A percentile compares a stretch with the other conserved stretches of the same genome.
These are phyloP conservation scores for Tinea pellionella DNA, from an alignment of 2,888 invertebrate genomes.

Conservation along the genomic window DNA sequence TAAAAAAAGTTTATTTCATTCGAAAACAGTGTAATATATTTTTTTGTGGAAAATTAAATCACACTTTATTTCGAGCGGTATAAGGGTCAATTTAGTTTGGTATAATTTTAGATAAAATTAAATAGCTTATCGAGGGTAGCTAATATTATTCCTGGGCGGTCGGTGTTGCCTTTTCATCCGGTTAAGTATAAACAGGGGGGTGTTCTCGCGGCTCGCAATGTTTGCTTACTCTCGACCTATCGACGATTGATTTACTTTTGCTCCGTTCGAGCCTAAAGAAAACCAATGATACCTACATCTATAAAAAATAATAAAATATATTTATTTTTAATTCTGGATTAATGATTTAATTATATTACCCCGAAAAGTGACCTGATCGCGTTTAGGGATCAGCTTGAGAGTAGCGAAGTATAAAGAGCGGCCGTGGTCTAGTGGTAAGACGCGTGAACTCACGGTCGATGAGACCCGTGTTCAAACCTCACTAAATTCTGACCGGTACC, in stretches of 20 bases:
- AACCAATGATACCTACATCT: not conserved
- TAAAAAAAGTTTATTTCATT: slow-evolving; percentile 42
- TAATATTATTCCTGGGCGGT: slow-evolving; percentile 69
- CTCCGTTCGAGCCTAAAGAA: slow-evolving; percentile 6
- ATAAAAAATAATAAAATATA: slow-evolving; percentile 6
- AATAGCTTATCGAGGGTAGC: slow-evolving; percentile 63
- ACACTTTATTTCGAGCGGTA: slow-evolving; percentile 25
- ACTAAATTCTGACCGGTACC: too few relatives aligned
- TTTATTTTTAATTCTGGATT: not conserved
- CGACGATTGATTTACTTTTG: slow-evolving; percentile 58
- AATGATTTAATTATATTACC: too few relatives aligned
- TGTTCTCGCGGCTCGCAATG: slow-evolving; percentile 50
- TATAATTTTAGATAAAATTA: slow-evolving; percentile 33
- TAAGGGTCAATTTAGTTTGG: slow-evolving; percentile 31
- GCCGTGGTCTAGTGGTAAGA: too few relatives aligned
- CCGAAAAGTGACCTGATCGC: too few relatives aligned
- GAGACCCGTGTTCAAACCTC: too few relatives aligned
- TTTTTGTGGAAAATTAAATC: slow-evolving; percentile 22
- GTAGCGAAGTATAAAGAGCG: too few relatives aligned
- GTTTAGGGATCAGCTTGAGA: too few relatives aligned
- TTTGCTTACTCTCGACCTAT: slow-evolving; percentile 47
- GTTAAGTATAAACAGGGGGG: slow-evolving; percentile 68
- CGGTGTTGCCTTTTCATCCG: slow-evolving; percentile 69
- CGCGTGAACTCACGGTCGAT: too few relatives aligned
- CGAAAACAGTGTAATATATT: slow-evolving; percentile 25